Evolutionary conservation across 2,888 invertebrate species (phyloP), one percentile per base, ranked within the genome.

Genomic region (Allolobophora icterica): DNA sequence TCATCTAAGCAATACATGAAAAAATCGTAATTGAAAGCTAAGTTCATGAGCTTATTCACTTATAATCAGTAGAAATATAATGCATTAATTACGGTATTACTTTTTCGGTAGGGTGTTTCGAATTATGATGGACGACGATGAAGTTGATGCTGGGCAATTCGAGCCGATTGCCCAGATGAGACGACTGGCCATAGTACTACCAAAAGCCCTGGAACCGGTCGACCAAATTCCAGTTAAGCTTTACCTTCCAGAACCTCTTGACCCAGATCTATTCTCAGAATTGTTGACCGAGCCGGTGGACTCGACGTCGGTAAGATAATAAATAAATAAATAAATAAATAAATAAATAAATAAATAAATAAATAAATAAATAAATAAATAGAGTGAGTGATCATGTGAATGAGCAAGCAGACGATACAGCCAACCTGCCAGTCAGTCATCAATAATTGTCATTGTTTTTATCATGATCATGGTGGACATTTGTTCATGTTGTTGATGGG

Each of bases 131-230:
- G 71, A 71, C n/a, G n/a, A 71, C n/a, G 71, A 30, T 8, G 71
- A 71, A 71, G 71, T 71, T 6, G 71, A 71, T n/a, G 71, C 71
- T 30, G 71, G 71, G 71, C 71, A 71, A 71, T 71, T 71, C 71
- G 30, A 71, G 71, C 71, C 71, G 71, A 71, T 71, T 71, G 71
- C 71, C 71, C 71, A 71, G 71, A 71, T 71, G 71, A 30, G 71
- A n/a, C 71, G 71, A 71, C 71, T 71, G 30, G 71, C 71, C 71
- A 8, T 71, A 11, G 71, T 71, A 30, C n/a, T 71, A n/a, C 71
- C 71, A n/a, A 71, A 71, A n/a, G 71, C n/a, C 8, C 71, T 71
- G 71, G 71, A 71, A 71, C n/a, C n/a, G 11, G 8, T 71, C 71
- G n/a, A 71, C 13, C 30, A 8, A 71, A 71, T 71, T 11, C 71